These are phyloP conservation scores for Rhinogobio ventralis DNA, from an alignment of 2,797 vertebrate genomes.

Conservation along the genomic window DNA sequence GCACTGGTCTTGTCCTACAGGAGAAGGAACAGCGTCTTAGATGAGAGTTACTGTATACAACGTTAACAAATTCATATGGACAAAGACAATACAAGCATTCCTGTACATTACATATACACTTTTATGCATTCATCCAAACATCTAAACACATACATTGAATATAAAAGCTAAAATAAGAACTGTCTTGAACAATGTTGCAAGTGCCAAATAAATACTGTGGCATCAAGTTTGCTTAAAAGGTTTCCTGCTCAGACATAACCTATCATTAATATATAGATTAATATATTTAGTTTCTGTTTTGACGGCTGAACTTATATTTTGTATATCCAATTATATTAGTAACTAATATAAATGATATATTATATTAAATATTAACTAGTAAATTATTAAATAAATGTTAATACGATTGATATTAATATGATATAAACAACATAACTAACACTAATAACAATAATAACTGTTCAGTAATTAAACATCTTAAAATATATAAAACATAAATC, in stretches of 20 bases:
- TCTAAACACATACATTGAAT: neutral
- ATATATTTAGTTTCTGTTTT: neutral
- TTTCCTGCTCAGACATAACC: neutral
- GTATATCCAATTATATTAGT: neutral
- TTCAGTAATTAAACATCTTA: neutral
- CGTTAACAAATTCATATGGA: slow-evolving; percentile 2
- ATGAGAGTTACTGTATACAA: slow-evolving; percentile 3
- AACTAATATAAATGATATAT: neutral
- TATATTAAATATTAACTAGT: neutral
- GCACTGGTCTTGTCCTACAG: slow-evolving; percentile 97
- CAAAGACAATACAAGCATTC: slow-evolving; percentile 22
- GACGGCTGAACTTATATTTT: neutral
- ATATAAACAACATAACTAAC: neutral
- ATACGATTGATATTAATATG: neutral
- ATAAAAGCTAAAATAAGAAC: neutral
- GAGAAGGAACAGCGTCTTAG: slow-evolving; percentile 37
- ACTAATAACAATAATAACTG: neutral
- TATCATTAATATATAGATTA: neutral
- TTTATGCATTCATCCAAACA: slow-evolving; percentile 2
- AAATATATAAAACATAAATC: neutral
- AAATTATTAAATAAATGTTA: neutral
- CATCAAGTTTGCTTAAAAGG: neutral
- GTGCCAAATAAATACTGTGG: neutral
- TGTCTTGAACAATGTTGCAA: neutral
- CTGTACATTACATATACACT: neutral